Conservation (phyloP, 2,797 vertebrate genomes). For the Dermochelys coriacea region DNA sequence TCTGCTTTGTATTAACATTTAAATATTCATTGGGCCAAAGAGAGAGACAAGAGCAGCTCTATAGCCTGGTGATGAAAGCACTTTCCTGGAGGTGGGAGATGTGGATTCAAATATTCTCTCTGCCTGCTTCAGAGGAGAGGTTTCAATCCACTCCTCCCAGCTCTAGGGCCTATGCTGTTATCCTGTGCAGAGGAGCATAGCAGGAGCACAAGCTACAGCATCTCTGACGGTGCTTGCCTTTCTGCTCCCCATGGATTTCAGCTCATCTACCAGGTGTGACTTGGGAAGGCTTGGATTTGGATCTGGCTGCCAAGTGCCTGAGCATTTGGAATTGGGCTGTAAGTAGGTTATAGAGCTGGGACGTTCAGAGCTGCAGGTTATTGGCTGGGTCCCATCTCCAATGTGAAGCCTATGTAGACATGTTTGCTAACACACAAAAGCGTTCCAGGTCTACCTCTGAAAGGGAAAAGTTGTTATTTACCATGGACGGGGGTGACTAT, state of each 20-base stretch:
- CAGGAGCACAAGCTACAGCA: background rate
- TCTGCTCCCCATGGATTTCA: constrained; percentile 28
- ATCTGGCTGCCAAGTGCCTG: constrained; percentile 36
- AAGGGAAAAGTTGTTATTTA: constrained; percentile 11
- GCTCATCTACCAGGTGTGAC: background rate
- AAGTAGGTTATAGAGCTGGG: constrained; percentile 47
- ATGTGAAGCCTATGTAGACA: background rate
- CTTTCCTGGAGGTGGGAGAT: background rate
- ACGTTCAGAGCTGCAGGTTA: background rate
- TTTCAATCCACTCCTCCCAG: background rate
- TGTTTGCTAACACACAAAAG: constrained; percentile 3
- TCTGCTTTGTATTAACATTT: background rate
- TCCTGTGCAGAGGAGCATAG: background rate
- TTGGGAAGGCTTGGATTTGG: constrained; percentile 23
- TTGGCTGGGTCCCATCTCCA: constrained; percentile 47
- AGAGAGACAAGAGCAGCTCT: background rate
- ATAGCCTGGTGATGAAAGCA: no score
- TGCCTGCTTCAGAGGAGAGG: background rate
- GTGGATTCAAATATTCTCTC: background rate
- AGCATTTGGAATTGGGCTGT: constrained; percentile 20
- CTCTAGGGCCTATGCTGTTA: background rate
- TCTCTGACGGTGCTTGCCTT: background rate
- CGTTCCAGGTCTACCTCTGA: background rate
- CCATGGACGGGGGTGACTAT: background rate
- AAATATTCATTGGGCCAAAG: background rate